Evolutionary conservation across 2,888 invertebrate species (phyloP).

Genomic region (Erebia aethiops): DNA sequence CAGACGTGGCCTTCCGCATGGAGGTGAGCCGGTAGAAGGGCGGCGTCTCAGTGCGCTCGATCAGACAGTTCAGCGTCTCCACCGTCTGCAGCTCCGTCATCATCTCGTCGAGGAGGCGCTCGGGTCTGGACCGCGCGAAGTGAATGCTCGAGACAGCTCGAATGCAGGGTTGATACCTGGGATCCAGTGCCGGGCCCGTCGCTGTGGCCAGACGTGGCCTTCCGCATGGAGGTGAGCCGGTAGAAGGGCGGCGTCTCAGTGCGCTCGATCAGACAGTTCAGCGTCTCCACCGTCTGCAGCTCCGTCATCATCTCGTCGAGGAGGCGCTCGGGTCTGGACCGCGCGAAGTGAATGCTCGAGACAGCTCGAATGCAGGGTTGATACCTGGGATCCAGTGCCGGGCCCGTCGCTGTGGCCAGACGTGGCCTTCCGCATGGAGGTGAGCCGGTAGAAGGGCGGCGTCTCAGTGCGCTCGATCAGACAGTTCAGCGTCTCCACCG

Average conservation of each 20-base stretch:
- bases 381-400: conserved; percentile 73
- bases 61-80: conserved; percentile 96
- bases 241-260: conserved; percentile 99
- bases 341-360: conserved; percentile 85
- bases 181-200: conserved; percentile 75
- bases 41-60: conserved; percentile 98
- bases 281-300: conserved; percentile 97
- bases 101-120: conserved; percentile 96
- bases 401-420: conserved; percentile 83
- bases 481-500: conserved; percentile 97
- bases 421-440: conserved; percentile 94
- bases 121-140: conserved; percentile 95
- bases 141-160: conserved; percentile 52
- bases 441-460: conserved; percentile 98
- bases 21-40: conserved; percentile 98
- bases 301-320: conserved; percentile 99
- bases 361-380: too few relatives aligned
- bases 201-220: conserved; percentile 88
- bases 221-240: conserved; percentile 95
- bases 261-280: conserved; percentile 97
- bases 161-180: conserved; percentile 53
- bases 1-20: conserved; percentile 94
- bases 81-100: conserved; percentile 98
- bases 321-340: conserved; percentile 95
- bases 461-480: conserved; percentile 98